Evolutionary conservation across 1,140 invertebrate genomes (phyloP).

Genomic region (Cyphomyrmex costatus): DNA sequence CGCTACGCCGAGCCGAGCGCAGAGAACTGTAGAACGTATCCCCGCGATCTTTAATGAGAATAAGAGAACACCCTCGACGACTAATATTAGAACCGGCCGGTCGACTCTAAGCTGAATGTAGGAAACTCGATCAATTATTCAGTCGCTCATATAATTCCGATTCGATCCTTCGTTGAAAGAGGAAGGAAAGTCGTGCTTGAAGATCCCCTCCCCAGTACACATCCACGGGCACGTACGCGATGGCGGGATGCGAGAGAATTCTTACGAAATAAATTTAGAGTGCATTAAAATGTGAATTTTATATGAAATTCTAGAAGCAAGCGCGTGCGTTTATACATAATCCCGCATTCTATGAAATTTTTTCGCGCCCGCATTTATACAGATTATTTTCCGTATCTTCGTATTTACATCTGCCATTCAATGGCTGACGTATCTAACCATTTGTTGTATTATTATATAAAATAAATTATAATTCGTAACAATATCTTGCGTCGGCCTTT

Average conservation of each 20-base stretch:
- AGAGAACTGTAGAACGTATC: constrained; percentile 34
- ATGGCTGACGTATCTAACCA: not conserved
- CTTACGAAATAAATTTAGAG: constrained; percentile 37
- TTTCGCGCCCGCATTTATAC: not conserved
- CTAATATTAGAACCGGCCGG: constrained; percentile 59
- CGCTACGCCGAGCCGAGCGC: not conserved
- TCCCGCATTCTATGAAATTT: constrained; percentile 49
- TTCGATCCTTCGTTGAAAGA: constrained; percentile 36
- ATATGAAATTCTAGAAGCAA: constrained; percentile 33
- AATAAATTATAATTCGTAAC: no score
- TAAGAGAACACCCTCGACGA: constrained; percentile 54
- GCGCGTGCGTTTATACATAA: constrained; percentile 17
- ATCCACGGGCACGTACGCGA: not conserved
- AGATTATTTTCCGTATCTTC: constrained; percentile 2
- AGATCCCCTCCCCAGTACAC: not conserved
- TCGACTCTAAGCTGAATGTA: constrained; percentile 59
- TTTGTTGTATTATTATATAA: no score
- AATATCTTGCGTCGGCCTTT: no score
- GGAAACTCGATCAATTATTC: constrained; percentile 65
- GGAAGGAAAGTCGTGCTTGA: not conserved
- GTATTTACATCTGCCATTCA: constrained; percentile 15
- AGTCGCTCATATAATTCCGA: constrained; percentile 60
- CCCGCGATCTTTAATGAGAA: constrained; percentile 63
- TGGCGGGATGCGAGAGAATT: constrained; percentile 25
- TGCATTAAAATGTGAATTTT: constrained; percentile 48